A percentile compares a stretch with the other conserved stretches of the same genome.
Conservation (phyloP, 2,888 invertebrate species). For the Scaptomyza parva region DNA sequence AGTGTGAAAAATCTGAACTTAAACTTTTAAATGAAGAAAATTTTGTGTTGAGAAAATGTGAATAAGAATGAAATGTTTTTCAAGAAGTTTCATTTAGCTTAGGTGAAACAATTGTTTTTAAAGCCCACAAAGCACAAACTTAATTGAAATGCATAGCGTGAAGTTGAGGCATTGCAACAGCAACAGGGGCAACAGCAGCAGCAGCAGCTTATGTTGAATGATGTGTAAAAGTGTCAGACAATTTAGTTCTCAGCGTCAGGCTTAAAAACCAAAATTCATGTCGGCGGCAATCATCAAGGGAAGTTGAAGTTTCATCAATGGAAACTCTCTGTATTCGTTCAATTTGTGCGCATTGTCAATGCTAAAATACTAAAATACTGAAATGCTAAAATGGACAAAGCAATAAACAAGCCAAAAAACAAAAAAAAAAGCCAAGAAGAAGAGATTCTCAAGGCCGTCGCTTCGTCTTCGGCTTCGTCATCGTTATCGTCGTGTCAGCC, state of each 20-base stretch:
- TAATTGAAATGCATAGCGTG: constrained; percentile 39
- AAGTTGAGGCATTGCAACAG: no score
- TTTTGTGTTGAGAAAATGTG: no score
- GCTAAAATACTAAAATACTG: constrained; percentile 43
- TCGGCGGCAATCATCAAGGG: constrained; percentile 49
- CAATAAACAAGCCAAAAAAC: constrained; percentile 48
- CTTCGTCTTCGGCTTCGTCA: no score
- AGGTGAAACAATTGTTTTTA: no score
- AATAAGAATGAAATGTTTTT: no score
- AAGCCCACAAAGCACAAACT: constrained; percentile 15
- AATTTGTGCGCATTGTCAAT: constrained; percentile 54
- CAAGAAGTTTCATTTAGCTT: no score
- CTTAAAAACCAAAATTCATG: constrained; percentile 7
- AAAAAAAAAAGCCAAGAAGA: background rate
- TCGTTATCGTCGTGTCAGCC: constrained; percentile 10
- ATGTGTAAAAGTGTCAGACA: constrained; percentile 25
- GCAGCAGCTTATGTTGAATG: constrained; percentile 4
- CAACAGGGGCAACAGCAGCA: no score
- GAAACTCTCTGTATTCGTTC: constrained; percentile 21
- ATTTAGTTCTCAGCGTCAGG: constrained; percentile 22
- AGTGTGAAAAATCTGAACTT: no score
- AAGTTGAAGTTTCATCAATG: constrained; percentile 20
- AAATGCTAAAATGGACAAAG: constrained; percentile 34
- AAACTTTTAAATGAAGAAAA: no score
- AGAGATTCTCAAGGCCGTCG: constrained; percentile 52